A percentile compares a stretch with the other conserved stretches of the same genome.
phyloP scores from a whole-genome alignment of 2,113 vertebrate species.

The Tyrannus savana region DNA sequence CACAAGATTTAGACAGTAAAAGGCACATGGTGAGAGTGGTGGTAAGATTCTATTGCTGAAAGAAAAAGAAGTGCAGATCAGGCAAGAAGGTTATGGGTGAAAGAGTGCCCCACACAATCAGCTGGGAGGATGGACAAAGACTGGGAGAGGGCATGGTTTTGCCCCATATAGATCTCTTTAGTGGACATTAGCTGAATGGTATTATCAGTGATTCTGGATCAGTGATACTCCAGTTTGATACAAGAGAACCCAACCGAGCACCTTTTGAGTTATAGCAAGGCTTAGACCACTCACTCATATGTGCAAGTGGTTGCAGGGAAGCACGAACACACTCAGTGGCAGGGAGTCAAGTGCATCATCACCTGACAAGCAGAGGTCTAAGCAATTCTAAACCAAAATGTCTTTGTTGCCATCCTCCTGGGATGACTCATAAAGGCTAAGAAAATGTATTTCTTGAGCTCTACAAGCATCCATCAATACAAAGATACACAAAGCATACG shows the following conservation, averaged over 20 bases:
- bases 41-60: neutral
- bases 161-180: neutral
- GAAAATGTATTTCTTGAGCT: neutral
- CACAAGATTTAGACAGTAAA: neutral
- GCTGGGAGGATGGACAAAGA: neutral
- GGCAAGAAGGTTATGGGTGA: neutral
- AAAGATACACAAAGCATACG: neutral
- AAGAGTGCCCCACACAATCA: neutral
- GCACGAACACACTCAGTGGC: neutral
- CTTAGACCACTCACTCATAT: accelerated
- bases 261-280: neutral
- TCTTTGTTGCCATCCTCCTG: neutral
- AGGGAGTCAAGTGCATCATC: neutral
- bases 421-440: neutral
- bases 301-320: neutral
- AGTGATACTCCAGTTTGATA: neutral
- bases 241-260: neutral
- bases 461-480: neutral
- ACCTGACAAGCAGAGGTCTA: neutral
- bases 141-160: neutral
- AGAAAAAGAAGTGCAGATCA: neutral
- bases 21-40: neutral
- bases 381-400: neutral
- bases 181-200: neutral
- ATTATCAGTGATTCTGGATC: neutral